Evolutionary conservation across 2,888 invertebrate species (phyloP).

Genomic region (Pterostichus niger): DNA sequence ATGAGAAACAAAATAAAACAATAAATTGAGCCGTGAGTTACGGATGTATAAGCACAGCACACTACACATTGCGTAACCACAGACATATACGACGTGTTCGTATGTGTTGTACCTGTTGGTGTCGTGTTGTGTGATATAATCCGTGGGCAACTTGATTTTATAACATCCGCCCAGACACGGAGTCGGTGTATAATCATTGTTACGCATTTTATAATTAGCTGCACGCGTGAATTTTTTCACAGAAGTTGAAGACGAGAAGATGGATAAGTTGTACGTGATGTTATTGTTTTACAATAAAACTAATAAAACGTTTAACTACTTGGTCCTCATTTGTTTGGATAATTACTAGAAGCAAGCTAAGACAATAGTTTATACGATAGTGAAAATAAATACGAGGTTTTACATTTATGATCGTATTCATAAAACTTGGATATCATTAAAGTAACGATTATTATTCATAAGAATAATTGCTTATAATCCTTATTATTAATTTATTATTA

Average conservation of each 20-base stretch:
- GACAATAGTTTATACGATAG: too few relatives aligned
- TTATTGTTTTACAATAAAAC: slow-evolving; percentile 10
- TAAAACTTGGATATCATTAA: too few relatives aligned
- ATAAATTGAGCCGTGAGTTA: slow-evolving; percentile 41
- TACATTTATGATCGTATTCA: too few relatives aligned
- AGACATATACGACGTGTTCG: background rate
- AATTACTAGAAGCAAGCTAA: background rate
- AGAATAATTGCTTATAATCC: too few relatives aligned
- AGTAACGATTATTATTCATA: too few relatives aligned
- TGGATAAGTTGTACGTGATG: background rate
- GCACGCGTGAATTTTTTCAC: slow-evolving; percentile 39
- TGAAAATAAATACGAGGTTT: too few relatives aligned
- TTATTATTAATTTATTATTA: too few relatives aligned
- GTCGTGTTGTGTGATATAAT: slow-evolving; percentile 33
- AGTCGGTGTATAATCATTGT: slow-evolving; percentile 48
- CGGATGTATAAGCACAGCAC: slow-evolving; percentile 22
- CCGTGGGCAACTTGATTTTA: slow-evolving; percentile 46
- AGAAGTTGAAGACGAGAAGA: slow-evolving; percentile 1
- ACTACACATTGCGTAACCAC: slow-evolving; percentile 10
- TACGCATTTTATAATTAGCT: slow-evolving; percentile 53
- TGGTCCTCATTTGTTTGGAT: background rate
- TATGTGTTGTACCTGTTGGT: background rate
- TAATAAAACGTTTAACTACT: background rate
- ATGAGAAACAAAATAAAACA: slow-evolving; percentile 37
- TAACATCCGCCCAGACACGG: slow-evolving; percentile 36